These are phyloP conservation scores for Peromyscus aztecus DNA, from an alignment of 2,797 vertebrate genomes.

Conservation along the genomic window DNA sequence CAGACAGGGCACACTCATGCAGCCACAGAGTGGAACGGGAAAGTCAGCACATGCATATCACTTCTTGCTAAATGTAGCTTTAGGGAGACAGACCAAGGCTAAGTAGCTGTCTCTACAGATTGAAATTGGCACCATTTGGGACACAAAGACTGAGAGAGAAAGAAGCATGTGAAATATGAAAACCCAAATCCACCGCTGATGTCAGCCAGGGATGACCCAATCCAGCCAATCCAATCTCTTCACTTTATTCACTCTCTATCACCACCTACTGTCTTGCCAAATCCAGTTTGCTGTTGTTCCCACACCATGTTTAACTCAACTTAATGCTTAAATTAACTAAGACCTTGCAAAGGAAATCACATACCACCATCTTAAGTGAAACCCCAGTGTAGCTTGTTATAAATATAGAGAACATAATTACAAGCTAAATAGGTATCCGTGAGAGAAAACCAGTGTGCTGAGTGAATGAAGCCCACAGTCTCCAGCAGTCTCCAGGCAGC, in stretches of 20 bases:
- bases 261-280: background rate
- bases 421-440: background rate
- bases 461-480: rapidly evolving
- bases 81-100: background rate
- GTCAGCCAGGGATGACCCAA: rapidly evolving
- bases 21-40: background rate
- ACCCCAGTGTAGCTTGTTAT: background rate
- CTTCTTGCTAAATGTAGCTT: background rate
- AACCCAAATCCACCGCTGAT: rapidly evolving
- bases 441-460: background rate
- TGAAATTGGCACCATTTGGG: background rate
- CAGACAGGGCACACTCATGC: background rate
- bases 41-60: background rate
- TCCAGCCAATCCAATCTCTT: background rate
- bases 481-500: background rate
- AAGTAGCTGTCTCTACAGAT: background rate
- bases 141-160: background rate
- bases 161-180: background rate
- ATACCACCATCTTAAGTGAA: background rate
- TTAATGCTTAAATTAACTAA: background rate
- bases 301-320: background rate
- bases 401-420: background rate
- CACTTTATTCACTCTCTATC: background rate
- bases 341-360: constrained; percentile 1
- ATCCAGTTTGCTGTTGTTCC: background rate